A percentile compares a stretch with the other conserved stretches of the same genome.
These are phyloP conservation scores for Lepetodrilus schrolli DNA, from an alignment of 2,888 invertebrate genomes.

Conservation along the genomic window DNA sequence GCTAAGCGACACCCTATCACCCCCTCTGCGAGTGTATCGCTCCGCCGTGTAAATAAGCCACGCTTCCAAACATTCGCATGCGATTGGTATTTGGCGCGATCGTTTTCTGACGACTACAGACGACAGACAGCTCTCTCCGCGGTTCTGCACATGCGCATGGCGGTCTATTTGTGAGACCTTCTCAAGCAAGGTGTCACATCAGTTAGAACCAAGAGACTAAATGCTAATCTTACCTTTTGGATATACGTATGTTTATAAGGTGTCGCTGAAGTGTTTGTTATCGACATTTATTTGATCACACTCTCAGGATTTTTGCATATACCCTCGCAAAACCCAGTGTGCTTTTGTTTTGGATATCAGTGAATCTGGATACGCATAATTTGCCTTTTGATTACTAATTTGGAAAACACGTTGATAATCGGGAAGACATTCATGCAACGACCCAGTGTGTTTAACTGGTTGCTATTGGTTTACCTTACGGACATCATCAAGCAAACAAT, in stretches of 20 bases:
- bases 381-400: constrained; percentile 13
- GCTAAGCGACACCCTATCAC: constrained; percentile 28
- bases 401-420: background rate
- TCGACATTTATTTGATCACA: background rate
- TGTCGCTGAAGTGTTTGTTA: background rate
- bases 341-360: constrained; percentile 15
- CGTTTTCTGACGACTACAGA: constrained; percentile 14
- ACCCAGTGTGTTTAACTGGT: background rate
- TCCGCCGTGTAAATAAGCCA: constrained; percentile 33
- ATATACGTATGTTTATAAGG: constrained; percentile 19
- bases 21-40: constrained; percentile 21
- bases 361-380: constrained; percentile 23
- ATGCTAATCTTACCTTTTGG: constrained; percentile 26
- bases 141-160: constrained; percentile 22
- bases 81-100: constrained; percentile 25
- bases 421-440: background rate
- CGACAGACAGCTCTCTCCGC: constrained; percentile 4
- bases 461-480: background rate
- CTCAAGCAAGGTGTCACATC: constrained; percentile 4
- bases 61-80: constrained; percentile 24
- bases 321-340: background rate
- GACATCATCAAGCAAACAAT: background rate
- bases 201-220: background rate
- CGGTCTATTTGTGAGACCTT: constrained; percentile 17
- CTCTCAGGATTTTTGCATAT: background rate